Conservation (phyloP, 2,888 invertebrate genomes). For the Clitarchus hookeri region DNA sequence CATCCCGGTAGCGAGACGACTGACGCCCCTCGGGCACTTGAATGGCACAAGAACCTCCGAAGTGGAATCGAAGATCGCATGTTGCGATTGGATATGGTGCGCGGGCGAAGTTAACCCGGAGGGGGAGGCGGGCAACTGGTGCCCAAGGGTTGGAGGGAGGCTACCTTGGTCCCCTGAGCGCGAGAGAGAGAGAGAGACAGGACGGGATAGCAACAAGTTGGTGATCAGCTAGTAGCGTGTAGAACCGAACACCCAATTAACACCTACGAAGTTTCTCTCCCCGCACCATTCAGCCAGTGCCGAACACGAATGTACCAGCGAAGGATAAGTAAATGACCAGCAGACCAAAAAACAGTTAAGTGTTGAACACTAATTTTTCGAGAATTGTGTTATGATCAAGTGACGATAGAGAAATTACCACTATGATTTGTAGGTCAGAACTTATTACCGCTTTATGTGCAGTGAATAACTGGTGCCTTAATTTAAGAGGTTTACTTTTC, state of each 20-base stretch:
- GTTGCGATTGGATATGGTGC: neutral
- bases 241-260: neutral
- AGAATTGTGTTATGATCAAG: too few species aligned
- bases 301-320: neutral
- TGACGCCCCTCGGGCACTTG: neutral
- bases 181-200: neutral
- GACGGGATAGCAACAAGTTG: neutral
- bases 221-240: neutral
- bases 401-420: too few species aligned
- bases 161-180: neutral
- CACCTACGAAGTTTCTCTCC: neutral
- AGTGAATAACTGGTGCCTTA: too few species aligned
- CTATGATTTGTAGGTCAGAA: too few species aligned
- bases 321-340: too few species aligned
- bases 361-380: too few species aligned
- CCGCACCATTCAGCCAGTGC: neutral
- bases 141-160: too few species aligned
- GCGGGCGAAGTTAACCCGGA: neutral
- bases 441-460: too few species aligned
- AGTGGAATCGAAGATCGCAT: neutral
- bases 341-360: too few species aligned
- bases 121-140: neutral
- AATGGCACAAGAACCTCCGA: neutral
- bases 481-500: too few species aligned
- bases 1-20: too few species aligned